phyloP scores from a whole-genome alignment of 2,113 vertebrate species.

The Climacteris rufus region DNA sequence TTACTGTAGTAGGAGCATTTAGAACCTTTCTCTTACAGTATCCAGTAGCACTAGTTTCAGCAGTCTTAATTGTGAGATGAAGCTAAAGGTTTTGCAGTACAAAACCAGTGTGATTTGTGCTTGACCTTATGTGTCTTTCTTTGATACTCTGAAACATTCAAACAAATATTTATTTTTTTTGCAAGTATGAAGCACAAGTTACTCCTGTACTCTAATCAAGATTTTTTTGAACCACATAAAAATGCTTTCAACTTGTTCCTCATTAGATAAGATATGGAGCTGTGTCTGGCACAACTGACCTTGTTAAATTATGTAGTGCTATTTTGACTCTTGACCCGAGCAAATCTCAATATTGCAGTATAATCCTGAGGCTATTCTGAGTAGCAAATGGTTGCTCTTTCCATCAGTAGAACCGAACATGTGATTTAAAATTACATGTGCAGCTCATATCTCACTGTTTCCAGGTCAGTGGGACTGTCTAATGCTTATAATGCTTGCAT shows the following conservation, averaged over 20 bases:
- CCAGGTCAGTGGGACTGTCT: neutral
- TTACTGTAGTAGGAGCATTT: neutral
- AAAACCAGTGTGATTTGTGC: neutral
- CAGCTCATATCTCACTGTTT: neutral
- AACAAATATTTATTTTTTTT: neutral
- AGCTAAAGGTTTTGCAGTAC: neutral
- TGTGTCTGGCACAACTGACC: neutral
- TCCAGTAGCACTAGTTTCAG: neutral
- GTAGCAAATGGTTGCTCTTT: neutral
- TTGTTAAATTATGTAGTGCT: neutral
- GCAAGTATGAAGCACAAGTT: neutral
- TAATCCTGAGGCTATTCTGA: neutral
- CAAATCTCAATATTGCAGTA: neutral
- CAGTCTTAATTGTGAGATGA: neutral
- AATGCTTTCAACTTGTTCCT: neutral
- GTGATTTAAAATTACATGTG: neutral
- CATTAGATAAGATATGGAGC: neutral
- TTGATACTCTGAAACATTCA: neutral
- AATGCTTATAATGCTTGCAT: neutral
- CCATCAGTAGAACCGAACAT: neutral
- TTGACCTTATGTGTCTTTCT: neutral
- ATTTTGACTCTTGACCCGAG: neutral
- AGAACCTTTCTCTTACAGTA: neutral
- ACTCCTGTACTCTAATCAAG: neutral
- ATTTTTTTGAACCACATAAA: neutral